Evolutionary conservation across 2,888 invertebrate species (phyloP).

Genomic region (Lasioglossum zephyrum): DNA sequence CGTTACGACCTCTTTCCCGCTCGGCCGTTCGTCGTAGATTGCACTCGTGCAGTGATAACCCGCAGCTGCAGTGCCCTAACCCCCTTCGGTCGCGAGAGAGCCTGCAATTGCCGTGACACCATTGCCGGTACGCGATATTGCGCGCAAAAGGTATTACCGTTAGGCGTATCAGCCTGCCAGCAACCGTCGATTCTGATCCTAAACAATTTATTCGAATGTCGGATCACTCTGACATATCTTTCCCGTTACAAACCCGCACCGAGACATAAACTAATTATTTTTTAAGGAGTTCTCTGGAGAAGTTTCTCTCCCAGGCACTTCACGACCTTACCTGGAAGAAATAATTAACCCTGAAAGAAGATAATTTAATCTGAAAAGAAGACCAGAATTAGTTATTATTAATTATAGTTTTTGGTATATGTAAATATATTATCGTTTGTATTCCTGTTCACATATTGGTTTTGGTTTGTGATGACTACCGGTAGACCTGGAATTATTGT

Average conservation of each 20-base stretch:
- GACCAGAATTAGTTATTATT: too few relatives aligned
- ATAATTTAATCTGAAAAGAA: too few relatives aligned
- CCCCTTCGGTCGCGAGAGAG: slow-evolving; percentile 71
- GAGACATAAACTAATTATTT: not conserved
- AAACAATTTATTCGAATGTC: slow-evolving; percentile 10
- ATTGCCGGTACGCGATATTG: slow-evolving; percentile 57
- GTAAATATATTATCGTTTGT: too few relatives aligned
- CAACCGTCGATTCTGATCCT: slow-evolving; percentile 12
- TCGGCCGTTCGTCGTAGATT: slow-evolving; percentile 59
- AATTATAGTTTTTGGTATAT: too few relatives aligned
- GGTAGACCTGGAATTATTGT: too few relatives aligned
- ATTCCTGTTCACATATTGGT: too few relatives aligned
- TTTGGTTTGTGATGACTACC: too few relatives aligned
- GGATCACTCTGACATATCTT: not conserved
- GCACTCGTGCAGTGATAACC: slow-evolving; percentile 79
- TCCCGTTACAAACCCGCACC: not conserved
- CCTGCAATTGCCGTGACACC: slow-evolving; percentile 71
- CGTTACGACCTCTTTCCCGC: slow-evolving; percentile 59
- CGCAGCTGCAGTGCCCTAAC: slow-evolving; percentile 76
- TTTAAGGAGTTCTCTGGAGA: not conserved
- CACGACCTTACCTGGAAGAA: not conserved
- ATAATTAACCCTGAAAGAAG: too few relatives aligned
- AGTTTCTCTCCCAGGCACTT: not conserved
- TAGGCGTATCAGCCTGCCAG: slow-evolving; percentile 23
- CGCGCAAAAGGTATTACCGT: slow-evolving; percentile 37